A percentile compares a stretch with the other conserved stretches of the same genome.
Evolutionary conservation across 2,797 vertebrate genomes (phyloP).

Genomic region (Helarctos malayanus): DNA sequence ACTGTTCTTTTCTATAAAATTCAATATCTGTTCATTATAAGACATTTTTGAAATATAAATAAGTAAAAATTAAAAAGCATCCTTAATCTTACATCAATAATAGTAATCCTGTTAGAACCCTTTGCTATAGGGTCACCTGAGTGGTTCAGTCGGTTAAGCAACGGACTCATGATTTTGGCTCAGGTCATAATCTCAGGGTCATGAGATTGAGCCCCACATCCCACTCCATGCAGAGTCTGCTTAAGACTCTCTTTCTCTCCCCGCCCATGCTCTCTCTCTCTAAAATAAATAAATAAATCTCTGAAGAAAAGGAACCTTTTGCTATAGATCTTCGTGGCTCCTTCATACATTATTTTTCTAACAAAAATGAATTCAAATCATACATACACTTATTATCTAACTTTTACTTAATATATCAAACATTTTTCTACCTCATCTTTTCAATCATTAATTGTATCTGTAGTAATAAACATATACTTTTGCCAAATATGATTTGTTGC

Average conservation of each 20-base stretch:
- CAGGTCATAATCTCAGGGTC: background rate
- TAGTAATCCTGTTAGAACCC: background rate
- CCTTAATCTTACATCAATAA: background rate
- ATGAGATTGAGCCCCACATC: background rate
- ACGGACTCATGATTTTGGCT: background rate
- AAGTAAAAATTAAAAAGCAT: background rate
- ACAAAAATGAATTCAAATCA: background rate
- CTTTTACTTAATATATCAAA: background rate
- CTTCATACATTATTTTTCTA: background rate
- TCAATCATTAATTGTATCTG: background rate
- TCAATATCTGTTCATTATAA: background rate
- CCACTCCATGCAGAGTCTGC: background rate
- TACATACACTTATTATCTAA: background rate
- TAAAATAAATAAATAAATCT: background rate
- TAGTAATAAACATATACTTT: background rate
- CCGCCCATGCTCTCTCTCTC: background rate
- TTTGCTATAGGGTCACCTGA: background rate
- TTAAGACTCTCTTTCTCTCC: background rate
- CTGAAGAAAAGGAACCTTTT: background rate
- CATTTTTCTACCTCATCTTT: background rate
- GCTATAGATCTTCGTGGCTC: background rate
- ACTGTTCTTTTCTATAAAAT: background rate
- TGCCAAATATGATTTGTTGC: background rate
- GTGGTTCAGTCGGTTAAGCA: background rate
- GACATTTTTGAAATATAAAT: background rate